Evolutionary conservation across 2,113 vertebrate species (phyloP), one percentile per base, ranked within the genome.

Genomic region (Dicaeum eximium): DNA sequence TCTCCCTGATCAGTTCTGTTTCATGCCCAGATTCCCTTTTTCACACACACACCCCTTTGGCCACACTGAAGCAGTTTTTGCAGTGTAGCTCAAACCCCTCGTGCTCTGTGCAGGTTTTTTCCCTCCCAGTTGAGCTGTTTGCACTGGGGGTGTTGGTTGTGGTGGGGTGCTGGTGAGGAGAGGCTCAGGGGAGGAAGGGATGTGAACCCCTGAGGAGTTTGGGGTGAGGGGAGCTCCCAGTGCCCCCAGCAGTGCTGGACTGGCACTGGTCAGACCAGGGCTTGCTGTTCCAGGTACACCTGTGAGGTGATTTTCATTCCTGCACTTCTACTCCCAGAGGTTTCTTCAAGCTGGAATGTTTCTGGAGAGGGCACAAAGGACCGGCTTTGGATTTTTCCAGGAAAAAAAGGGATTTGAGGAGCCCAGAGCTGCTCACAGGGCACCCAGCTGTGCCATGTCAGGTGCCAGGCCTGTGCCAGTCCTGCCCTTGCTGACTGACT

Each of bases 391-490:
- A 2, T 42, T 69, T 86, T 62, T 9, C n/a, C 27, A 22, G 28
- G 21, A 47, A 15, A 21, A 13, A 31, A 23, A 5, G 0, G 30
- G 11, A 6, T 33, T 1, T 10, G 69, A 48, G 38, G 67, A 37
- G 2, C 3, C 5, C 9, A 7, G 70, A 73, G 57, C 31, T 53
- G 19, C 31, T 78, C n/a, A 6, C 3, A 0, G 12, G n/a, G 40
- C 37, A 13, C 17, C n/a, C 13, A 7, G 14, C 50, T 17, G 1
- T 0, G 0, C n/a, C 47, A 33, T 33, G 15, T 11, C 50, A 15
- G 3, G 2, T 45, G 48, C 28, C 37, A 17, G 28, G 33, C 3
- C 0, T 3, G 4, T 14, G 12, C 18, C 62, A n/a, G 48, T 47
- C 62, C 7, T 6, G 2, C 27, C 2, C 33, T 33, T 13, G 28